Conservation (phyloP, 1,140 invertebrate genomes). For the Babylonia areolata region DNA sequence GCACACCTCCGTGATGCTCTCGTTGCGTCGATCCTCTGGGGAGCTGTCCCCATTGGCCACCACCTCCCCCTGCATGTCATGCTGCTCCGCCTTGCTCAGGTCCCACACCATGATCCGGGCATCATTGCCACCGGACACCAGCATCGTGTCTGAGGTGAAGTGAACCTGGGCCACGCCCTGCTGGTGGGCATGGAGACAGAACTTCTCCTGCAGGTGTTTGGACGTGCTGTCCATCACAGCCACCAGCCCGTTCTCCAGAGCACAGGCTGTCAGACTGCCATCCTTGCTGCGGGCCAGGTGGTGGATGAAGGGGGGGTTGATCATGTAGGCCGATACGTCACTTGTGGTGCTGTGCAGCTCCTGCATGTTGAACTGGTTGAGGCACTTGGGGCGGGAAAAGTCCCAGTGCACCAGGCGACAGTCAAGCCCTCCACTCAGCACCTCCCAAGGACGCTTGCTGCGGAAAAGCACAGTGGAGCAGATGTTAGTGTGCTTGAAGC, state of each 20-base stretch:
- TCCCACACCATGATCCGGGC: slow-evolving; percentile 66
- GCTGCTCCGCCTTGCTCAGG: slow-evolving; percentile 55
- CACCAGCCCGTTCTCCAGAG: slow-evolving; percentile 69
- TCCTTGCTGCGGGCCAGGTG: slow-evolving; percentile 57
- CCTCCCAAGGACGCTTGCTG: slow-evolving; percentile 62
- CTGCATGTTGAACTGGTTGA: slow-evolving; percentile 71
- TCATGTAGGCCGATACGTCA: slow-evolving; percentile 61
- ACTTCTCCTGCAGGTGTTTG: slow-evolving; percentile 60
- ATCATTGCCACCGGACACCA: slow-evolving; percentile 71
- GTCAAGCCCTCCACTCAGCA: slow-evolving; percentile 69
- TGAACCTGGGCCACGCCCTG: slow-evolving; percentile 70
- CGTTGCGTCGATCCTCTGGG: slow-evolving; percentile 45
- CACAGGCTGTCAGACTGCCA: slow-evolving; percentile 65
- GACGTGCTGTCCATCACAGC: slow-evolving; percentile 61
- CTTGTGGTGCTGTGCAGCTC: slow-evolving; percentile 62
- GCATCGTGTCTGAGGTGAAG: slow-evolving; percentile 55
- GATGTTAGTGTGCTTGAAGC: slow-evolving; percentile 72
- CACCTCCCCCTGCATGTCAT: slow-evolving; percentile 32
- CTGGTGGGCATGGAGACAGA: slow-evolving; percentile 64
- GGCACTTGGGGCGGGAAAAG: slow-evolving; percentile 65
- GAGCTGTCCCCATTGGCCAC: slow-evolving; percentile 47
- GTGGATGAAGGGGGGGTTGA: slow-evolving; percentile 72
- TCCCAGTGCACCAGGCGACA: slow-evolving; percentile 72
- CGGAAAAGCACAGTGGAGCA: slow-evolving; percentile 69
- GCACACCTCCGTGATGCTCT: slow-evolving; percentile 54